Percentiles rank a stretch among this genome's conserved stretches.
Evolutionary conservation across 2,113 vertebrate genomes (phyloP).

Genomic region (Microcebus tavaratra): DNA sequence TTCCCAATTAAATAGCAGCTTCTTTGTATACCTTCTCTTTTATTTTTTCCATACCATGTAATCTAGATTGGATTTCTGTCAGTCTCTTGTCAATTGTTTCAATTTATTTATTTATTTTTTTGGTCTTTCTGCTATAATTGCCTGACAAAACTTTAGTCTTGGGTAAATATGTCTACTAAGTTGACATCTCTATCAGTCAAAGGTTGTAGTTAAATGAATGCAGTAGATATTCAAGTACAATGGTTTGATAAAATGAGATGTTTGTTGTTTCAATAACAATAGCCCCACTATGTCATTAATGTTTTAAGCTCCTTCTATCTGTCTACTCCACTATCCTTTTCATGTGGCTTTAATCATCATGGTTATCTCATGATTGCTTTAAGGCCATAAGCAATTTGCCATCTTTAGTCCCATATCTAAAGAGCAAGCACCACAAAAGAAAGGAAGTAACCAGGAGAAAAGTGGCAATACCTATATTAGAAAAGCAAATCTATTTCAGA

Average conservation of each 20-base stretch:
- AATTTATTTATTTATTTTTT: background rate
- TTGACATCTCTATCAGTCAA: background rate
- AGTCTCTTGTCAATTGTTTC: background rate
- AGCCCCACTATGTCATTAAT: background rate
- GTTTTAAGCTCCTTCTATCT: background rate
- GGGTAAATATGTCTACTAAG: background rate
- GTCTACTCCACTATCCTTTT: background rate
- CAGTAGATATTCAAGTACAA: background rate
- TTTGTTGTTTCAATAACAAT: background rate
- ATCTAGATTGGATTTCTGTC: background rate
- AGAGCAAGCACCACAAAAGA: background rate
- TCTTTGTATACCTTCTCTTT: background rate
- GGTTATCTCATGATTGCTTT: background rate
- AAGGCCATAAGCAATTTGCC: background rate
- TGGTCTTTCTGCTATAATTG: background rate
- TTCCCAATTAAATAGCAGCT: background rate
- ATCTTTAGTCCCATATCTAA: background rate
- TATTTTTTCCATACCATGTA: background rate
- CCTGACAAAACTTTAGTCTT: background rate
- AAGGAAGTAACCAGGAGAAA: constrained; percentile 2
- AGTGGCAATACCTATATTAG: background rate
- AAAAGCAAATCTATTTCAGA: background rate
- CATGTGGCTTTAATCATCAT: background rate
- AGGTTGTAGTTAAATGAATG: background rate
- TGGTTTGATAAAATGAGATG: background rate